Percentiles rank a stretch among this genome's conserved stretches.
phyloP scores from a whole-genome alignment of 1,140 invertebrate species.

The Tribolium madens region DNA sequence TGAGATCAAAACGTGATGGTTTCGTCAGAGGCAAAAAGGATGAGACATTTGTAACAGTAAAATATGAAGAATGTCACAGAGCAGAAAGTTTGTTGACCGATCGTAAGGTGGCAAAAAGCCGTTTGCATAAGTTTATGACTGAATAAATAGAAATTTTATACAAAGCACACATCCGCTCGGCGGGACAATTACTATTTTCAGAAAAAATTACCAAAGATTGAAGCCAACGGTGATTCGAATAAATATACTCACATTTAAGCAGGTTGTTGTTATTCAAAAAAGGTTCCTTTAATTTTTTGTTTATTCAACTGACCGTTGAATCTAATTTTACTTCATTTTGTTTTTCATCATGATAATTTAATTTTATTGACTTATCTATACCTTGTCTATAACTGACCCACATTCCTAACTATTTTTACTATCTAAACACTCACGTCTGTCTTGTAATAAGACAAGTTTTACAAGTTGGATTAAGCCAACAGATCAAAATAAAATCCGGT shows the following conservation, averaged over 20 bases:
- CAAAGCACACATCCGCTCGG: constrained; percentile 2
- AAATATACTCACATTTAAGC: background rate
- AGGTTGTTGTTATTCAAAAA: background rate
- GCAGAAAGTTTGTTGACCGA: constrained; percentile 47
- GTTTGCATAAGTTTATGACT: constrained; percentile 38
- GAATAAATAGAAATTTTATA: constrained; percentile 20
- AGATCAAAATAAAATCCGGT: no score
- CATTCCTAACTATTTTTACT: background rate
- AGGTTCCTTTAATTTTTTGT: background rate
- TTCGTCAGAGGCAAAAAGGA: constrained; percentile 5
- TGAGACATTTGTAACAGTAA: constrained; percentile 31
- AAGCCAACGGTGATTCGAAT: no score
- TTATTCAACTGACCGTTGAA: background rate
- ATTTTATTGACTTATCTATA: no score
- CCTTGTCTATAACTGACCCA: background rate
- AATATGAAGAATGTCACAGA: constrained; percentile 32
- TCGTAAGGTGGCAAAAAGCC: constrained; percentile 26
- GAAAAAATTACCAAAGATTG: no score
- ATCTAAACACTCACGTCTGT: background rate
- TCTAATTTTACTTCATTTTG: no score
- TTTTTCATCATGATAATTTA: no score
- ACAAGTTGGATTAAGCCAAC: background rate
- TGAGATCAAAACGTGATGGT: constrained; percentile 32
- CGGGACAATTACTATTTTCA: no score
- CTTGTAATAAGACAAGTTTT: background rate